A percentile compares a stretch with the other conserved stretches of the same genome.
phyloP scores from a whole-genome alignment of 2,888 invertebrate species.

The Caenorhabditis drosophilae region DNA sequence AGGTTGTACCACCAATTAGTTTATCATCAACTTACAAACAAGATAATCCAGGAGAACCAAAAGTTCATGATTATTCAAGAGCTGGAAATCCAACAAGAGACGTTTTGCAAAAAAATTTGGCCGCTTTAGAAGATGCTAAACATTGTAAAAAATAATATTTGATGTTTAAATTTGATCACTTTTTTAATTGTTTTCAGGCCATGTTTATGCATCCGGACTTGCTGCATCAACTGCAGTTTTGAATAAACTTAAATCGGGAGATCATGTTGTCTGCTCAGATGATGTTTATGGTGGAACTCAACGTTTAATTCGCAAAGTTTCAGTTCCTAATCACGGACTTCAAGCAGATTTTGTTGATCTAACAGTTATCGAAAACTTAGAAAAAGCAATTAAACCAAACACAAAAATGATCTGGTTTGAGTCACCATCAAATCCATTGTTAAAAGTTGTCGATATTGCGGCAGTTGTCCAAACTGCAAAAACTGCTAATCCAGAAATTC shows the following conservation, averaged over 20 bases:
- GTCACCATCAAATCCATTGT: slow-evolving; percentile 90
- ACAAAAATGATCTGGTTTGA: slow-evolving; percentile 91
- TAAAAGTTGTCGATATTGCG: slow-evolving; percentile 87
- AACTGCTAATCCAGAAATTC: slow-evolving; percentile 70
- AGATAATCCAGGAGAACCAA: slow-evolving; percentile 81
- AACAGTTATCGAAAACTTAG: slow-evolving; percentile 76
- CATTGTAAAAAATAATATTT: slow-evolving; percentile 73
- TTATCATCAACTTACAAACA: slow-evolving; percentile 92
- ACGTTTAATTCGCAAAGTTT: slow-evolving; percentile 74
- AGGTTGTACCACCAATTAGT: slow-evolving; percentile 86
- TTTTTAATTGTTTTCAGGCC: slow-evolving; percentile 62
- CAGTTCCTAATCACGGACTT: slow-evolving; percentile 76
- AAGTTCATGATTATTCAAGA: slow-evolving; percentile 81
- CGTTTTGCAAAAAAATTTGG: slow-evolving; percentile 85
- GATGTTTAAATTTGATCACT: neutral
- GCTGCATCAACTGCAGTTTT: slow-evolving; percentile 81
- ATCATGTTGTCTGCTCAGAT: slow-evolving; percentile 87
- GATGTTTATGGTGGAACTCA: slow-evolving; percentile 85
- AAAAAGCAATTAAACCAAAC: slow-evolving; percentile 79
- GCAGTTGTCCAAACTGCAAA: slow-evolving; percentile 73
- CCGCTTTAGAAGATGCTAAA: slow-evolving; percentile 86
- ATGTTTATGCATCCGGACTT: slow-evolving; percentile 85
- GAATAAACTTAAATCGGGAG: slow-evolving; percentile 81
- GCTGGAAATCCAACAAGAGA: slow-evolving; percentile 92
- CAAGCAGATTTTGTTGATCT: slow-evolving; percentile 81